Conservation (phyloP, 2,113 vertebrate species). For the Phaethon lepturus region DNA sequence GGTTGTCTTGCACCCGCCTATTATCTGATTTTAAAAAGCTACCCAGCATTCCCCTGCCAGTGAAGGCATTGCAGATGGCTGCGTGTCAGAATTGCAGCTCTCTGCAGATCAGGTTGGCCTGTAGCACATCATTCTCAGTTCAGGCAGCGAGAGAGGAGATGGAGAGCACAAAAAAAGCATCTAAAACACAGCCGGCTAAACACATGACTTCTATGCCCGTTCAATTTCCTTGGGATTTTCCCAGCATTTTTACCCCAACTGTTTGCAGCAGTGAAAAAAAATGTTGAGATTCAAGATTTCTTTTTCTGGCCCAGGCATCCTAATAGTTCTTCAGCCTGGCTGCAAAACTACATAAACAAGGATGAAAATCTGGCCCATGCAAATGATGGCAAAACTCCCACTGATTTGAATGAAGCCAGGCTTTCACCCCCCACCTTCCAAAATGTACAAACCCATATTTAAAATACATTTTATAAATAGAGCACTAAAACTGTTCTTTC, state of each 20-base stretch:
- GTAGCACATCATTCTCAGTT: neutral
- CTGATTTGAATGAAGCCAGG: constrained; percentile 38
- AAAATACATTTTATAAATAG: constrained; percentile 38
- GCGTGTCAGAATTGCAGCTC: neutral
- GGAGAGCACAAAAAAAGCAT: neutral
- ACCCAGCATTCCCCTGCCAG: neutral
- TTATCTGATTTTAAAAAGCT: constrained; percentile 65
- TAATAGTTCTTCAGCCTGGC: constrained; percentile 30
- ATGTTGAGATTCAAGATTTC: constrained; percentile 8
- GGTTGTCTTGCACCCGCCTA: constrained; percentile 35
- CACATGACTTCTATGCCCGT: neutral
- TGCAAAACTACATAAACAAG: constrained; percentile 52
- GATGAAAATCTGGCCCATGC: constrained; percentile 35
- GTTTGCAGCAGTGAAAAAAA: neutral
- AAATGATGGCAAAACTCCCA: constrained; percentile 42
- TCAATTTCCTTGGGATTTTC: constrained; percentile 53
- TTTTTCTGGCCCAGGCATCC: constrained; percentile 45
- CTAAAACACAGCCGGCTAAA: constrained; percentile 2
- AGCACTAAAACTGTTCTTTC: neutral
- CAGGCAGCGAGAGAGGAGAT: neutral
- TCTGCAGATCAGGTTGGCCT: constrained; percentile 1
- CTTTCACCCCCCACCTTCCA: neutral
- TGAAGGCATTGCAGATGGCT: constrained; percentile 12
- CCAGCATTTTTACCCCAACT: constrained; percentile 43
- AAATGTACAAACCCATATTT: constrained; percentile 21